phyloP scores from a whole-genome alignment of 1,140 invertebrate species.

The Nylanderia fulva region DNA sequence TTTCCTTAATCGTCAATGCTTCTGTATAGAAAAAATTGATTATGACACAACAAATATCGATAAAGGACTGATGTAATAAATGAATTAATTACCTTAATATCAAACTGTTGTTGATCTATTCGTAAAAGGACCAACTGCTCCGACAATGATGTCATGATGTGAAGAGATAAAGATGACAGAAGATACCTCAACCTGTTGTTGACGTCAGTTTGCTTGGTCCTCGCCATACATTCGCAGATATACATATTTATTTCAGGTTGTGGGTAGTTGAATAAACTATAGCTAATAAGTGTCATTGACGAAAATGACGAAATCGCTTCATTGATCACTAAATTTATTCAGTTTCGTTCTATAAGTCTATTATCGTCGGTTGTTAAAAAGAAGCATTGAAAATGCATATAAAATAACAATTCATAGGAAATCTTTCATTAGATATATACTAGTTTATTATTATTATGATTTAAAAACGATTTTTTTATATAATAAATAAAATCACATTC shows the following conservation, averaged over 20 bases:
- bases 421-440: background rate
- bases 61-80: background rate
- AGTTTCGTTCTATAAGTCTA: background rate
- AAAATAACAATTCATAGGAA: background rate
- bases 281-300: conserved; percentile 24
- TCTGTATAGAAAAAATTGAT: background rate
- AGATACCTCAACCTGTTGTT: conserved; percentile 40
- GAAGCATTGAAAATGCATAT: background rate
- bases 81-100: background rate
- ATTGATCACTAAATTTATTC: conserved; percentile 15
- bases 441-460: background rate
- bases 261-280: conserved; percentile 24
- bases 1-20: background rate
- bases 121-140: conserved; percentile 18
- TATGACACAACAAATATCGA: background rate
- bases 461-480: background rate
- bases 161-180: conserved; percentile 31
- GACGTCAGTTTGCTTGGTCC: conserved; percentile 37
- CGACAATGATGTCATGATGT: conserved; percentile 13
- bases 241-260: conserved; percentile 27
- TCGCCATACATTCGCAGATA: background rate
- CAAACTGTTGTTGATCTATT: background rate
- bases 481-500: background rate
- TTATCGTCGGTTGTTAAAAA: conserved; percentile 27
- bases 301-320: conserved; percentile 31